Evolutionary conservation across 1,140 invertebrate species (phyloP), one percentile per base, ranked within the genome.

Genomic region (Gonioctena quinquepunctata): DNA sequence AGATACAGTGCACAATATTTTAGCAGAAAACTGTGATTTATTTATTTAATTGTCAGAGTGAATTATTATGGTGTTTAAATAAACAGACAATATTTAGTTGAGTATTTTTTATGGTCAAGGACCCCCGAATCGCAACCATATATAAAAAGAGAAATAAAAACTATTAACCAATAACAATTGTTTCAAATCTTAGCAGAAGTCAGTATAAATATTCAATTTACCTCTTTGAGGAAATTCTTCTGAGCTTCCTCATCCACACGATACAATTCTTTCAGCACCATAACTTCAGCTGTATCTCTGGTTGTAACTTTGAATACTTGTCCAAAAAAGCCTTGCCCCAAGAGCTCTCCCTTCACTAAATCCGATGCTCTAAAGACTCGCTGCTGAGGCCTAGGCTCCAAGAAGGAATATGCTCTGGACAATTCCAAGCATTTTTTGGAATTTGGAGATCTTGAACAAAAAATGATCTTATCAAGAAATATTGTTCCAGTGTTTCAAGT

Each of bases 191-290:
- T n/a, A n/a, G n/a, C n/a, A n/a, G n/a, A n/a, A n/a, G n/a, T n/a
- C n/a, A n/a, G n/a, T n/a, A n/a, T n/a, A n/a, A n/a, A 3, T 42
- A n/a, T n/a, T 42, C 1, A 42, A 13, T 3, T 50, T 80, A 95
- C 95, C 88, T 97, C 95, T 86, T 97, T 96, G 11, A 97, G 85
- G 82, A 97, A 97, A 84, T 95, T 96, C 75, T 93, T 92, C 79
- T 97, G 95, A 0, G 96, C 95, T 80, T 95, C 94, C 82, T 96
- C 95, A 80, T 97, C 95, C 21, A 97, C 94, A 62, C 94, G 87
- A 83, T 96, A 96, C 68, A 98, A 86, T 81, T 97, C 95, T 81
- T 98, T 98, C 13, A 98, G 87, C 57, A 98, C 96, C 95, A 97
- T 97, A 13, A 96, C 91, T 85, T 98, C 95, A 64, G 91, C 91